Base-by-base conservation (phyloP, 2,113 vertebrate genomes). In the Aplodontia rufa region DNA sequence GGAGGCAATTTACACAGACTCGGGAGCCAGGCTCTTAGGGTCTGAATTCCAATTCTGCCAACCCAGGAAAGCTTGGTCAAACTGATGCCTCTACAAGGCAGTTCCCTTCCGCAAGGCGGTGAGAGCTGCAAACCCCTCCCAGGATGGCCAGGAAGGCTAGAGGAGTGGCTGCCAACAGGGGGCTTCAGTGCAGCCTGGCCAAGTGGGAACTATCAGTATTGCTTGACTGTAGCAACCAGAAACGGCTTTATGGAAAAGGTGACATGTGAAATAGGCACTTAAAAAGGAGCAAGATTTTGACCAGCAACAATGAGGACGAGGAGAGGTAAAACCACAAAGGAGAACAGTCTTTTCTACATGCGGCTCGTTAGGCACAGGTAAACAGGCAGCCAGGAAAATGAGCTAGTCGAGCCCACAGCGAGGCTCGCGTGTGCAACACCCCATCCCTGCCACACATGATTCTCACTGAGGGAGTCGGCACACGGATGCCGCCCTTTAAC, bases 391-490 rank as follows among this genome's bases (percentile, higher is more conserved):
- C 58, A 0, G 22, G 71, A 30, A n/a, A 58, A 13, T 2, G 0
- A 8, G 40, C n/a, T 0, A 0, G 26, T 19, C 20, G 9, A 24
- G 11, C 4, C 22, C 53, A 19, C 0, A 14, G 32, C 10, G 75
- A 74, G 14, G 71, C 51, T n/a, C 35, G 26, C 19, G 0, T 5
- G 0, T 14, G 69, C 55, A 75, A 51, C 3, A 28, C 11, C 8
- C 24, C 8, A 0, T 4, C 16, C 49, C 20, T 1, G 0, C 0
- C 17, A 13, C 40, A 37, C 16, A 14, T 6, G 20, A 1, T 30
- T 51, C 32, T 87, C 74, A 45, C 8, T 17, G 8, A 85, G 55
- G 60, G 60, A 24, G 16, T 24, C 8, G 5, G 78, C 37, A 74
- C 13, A 37, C 9, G 20, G 32, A 14, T 8, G 47, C 24, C 64